Percentiles rank a stretch among this genome's conserved stretches.
Conservation (phyloP, 2,888 invertebrate genomes). For the Thereva unica region DNA sequence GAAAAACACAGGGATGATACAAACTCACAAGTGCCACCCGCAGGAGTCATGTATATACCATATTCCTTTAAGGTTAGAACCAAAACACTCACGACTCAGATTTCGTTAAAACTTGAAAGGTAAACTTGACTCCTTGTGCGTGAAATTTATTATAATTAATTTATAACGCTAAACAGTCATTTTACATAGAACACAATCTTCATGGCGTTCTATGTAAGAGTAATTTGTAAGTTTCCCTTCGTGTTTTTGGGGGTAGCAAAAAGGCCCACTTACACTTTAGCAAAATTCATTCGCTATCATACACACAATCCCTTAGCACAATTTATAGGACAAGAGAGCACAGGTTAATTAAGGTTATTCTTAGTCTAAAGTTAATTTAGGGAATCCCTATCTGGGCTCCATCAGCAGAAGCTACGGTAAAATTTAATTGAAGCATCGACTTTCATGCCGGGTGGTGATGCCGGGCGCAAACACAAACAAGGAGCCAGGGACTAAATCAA, state of each 20-base stretch:
- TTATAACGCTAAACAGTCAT: too few relatives aligned
- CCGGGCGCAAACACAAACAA: constrained; percentile 17
- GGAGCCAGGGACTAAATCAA: constrained; percentile 23
- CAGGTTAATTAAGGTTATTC: constrained; percentile 34
- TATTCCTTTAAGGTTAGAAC: too few relatives aligned
- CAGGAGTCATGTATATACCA: too few relatives aligned
- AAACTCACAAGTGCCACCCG: too few relatives aligned
- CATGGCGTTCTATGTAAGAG: too few relatives aligned
- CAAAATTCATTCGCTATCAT: constrained; percentile 28
- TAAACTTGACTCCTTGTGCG: too few relatives aligned
- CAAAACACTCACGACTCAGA: too few relatives aligned
- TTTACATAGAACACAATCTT: too few relatives aligned
- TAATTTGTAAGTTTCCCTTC: too few relatives aligned
- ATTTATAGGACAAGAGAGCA: constrained; percentile 30
- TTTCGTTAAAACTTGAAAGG: too few relatives aligned
- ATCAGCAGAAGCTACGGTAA: constrained; percentile 6
- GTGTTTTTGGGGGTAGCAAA: neutral
- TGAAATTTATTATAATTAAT: too few relatives aligned
- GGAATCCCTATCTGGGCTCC: constrained; percentile 18
- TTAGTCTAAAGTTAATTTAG: constrained; percentile 29
- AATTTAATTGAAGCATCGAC: constrained; percentile 30
- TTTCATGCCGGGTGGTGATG: neutral
- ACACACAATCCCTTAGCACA: constrained; percentile 17
- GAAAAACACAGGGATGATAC: too few relatives aligned
- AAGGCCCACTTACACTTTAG: constrained; percentile 15